Conservation (phyloP, 2,888 invertebrate genomes). For the Lamellibrachia satsuma region DNA sequence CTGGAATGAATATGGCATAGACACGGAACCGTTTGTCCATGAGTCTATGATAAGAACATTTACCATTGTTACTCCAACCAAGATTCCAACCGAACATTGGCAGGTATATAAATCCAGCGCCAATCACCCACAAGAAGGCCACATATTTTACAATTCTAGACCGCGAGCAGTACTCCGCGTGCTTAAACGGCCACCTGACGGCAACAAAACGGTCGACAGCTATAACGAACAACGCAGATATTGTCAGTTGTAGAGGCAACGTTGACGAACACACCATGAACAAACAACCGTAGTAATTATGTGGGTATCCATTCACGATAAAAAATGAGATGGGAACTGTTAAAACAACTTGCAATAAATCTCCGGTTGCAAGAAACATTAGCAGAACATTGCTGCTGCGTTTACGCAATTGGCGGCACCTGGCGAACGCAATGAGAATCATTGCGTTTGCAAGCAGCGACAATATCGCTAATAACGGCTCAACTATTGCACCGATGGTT, state of each 20-base stretch:
- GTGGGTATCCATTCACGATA: background rate
- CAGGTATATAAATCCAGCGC: background rate
- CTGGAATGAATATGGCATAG: background rate
- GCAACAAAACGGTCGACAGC: background rate
- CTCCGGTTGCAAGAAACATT: background rate
- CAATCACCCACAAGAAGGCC: background rate
- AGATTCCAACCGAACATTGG: constrained; percentile 10
- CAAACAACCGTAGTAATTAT: background rate
- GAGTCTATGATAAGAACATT: background rate
- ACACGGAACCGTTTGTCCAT: background rate
- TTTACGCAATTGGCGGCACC: background rate
- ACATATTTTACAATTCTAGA: background rate
- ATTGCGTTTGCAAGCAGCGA: background rate
- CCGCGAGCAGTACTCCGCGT: background rate
- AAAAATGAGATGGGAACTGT: background rate
- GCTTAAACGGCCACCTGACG: background rate
- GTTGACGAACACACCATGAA: background rate
- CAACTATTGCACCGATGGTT: background rate
- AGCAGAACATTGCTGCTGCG: background rate
- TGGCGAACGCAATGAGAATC: constrained; percentile 13
- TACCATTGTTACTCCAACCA: background rate
- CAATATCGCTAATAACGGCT: background rate
- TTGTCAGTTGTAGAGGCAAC: background rate
- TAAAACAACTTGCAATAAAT: background rate
- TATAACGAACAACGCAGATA: background rate